phyloP scores from a whole-genome alignment of 2,113 vertebrate genomes.

The Mustela lutreola region DNA sequence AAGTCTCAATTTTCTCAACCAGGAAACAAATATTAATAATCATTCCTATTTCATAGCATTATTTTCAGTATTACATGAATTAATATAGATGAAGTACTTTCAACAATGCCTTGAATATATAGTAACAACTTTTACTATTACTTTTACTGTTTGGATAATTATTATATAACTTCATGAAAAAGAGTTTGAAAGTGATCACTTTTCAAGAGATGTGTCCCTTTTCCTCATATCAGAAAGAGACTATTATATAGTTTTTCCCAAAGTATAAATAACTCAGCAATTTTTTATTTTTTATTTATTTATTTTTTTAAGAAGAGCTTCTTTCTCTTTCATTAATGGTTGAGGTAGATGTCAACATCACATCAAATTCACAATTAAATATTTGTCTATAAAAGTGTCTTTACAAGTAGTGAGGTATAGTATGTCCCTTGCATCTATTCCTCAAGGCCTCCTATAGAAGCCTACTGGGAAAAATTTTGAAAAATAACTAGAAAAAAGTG shows the following conservation, averaged over 20 bases:
- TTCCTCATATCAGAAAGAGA: background rate
- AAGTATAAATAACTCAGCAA: background rate
- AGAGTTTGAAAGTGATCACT: background rate
- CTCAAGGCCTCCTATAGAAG: background rate
- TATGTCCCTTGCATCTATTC: background rate
- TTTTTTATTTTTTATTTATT: background rate
- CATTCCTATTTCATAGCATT: background rate
- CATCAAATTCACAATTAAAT: constrained; percentile 17
- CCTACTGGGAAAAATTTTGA: background rate
- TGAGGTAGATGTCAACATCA: background rate
- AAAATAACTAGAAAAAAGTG: background rate
- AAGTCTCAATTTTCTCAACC: background rate
- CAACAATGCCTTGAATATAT: background rate
- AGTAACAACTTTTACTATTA: background rate
- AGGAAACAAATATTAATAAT: background rate
- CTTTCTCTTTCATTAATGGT: background rate
- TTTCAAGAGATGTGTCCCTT: background rate
- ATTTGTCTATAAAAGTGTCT: background rate
- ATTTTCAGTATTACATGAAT: background rate
- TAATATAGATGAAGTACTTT: background rate
- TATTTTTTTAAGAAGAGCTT: background rate
- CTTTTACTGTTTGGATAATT: background rate
- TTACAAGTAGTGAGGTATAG: background rate
- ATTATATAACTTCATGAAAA: constrained; percentile 25
- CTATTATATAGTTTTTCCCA: background rate